A percentile compares a stretch with the other conserved stretches of the same genome.
Conservation (phyloP, 92 coral and sea anemone genomes). For the Phymanthus crucifer region DNA sequence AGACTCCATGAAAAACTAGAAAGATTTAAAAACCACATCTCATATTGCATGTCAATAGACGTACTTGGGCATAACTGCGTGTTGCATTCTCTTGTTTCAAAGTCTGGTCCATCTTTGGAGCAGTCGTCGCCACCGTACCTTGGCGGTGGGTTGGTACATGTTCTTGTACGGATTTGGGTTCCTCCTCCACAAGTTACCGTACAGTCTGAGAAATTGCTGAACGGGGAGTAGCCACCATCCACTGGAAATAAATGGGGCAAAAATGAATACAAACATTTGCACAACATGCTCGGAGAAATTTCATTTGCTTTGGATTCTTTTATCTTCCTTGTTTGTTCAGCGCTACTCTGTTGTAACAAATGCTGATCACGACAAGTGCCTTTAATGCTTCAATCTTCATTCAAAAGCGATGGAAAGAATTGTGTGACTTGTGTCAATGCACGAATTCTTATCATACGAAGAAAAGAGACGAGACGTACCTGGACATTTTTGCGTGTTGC, state of each 20-base stretch:
- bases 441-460: neutral
- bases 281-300: no score
- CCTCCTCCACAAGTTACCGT: conserved; percentile 97
- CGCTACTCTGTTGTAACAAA: no score
- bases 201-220: conserved; percentile 85
- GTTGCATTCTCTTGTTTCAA: conserved; percentile 80
- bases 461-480: conserved; percentile 48
- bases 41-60: conserved; percentile 4
- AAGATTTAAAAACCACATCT: no score
- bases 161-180: conserved; percentile 83
- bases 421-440: neutral
- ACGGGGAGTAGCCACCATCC: conserved; percentile 93
- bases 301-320: no score
- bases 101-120: conserved; percentile 73
- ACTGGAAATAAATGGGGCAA: conserved; percentile 40
- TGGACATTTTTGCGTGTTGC: conserved; percentile 81
- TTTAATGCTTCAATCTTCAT: no score
- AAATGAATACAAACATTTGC: no score
- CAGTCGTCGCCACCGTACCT: conserved; percentile 85
- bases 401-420: neutral
- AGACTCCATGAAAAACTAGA: no score
- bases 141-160: conserved; percentile 93
- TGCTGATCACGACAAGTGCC: no score
- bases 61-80: conserved; percentile 91
- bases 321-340: no score